These are phyloP conservation scores for Saxidomus purpurata DNA, from an alignment of 1,140 invertebrate species.

Conservation along the genomic window DNA sequence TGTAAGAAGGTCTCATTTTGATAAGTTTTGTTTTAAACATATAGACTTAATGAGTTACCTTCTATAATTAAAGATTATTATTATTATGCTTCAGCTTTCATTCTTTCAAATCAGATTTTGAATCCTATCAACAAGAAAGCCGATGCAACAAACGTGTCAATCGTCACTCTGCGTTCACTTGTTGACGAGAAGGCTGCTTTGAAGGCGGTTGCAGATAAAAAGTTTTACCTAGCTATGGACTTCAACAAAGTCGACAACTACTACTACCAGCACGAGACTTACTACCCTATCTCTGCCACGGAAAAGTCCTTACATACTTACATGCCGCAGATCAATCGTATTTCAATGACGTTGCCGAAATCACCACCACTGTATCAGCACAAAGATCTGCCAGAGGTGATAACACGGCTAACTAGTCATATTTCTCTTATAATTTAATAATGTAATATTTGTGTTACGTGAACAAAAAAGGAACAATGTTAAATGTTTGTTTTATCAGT, in stretches of 20 bases:
- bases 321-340: constrained; percentile 96
- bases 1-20: no score
- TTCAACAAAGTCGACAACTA: constrained; percentile 78
- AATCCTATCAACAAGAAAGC: constrained; percentile 87
- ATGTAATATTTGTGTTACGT: no score
- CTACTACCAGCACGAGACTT: constrained; percentile 62
- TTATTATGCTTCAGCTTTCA: no score
- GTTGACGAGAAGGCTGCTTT: constrained; percentile 87
- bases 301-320: constrained; percentile 87
- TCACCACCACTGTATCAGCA: constrained; percentile 92
- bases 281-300: constrained; percentile 67
- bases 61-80: no score
- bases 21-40: no score
- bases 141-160: constrained; percentile 87
- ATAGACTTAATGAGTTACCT: no score
- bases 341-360: constrained; percentile 92
- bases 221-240: constrained; percentile 79
- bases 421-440: no score
- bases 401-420: no score
- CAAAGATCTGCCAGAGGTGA: constrained; percentile 89
- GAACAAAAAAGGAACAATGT: no score
- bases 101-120: constrained; percentile 61
- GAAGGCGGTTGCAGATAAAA: constrained; percentile 72
- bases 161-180: constrained; percentile 91
- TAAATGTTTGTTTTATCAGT: no score